Base-by-base conservation (phyloP, 2,888 invertebrate genomes). In the Cheilosia impressa region DNA sequence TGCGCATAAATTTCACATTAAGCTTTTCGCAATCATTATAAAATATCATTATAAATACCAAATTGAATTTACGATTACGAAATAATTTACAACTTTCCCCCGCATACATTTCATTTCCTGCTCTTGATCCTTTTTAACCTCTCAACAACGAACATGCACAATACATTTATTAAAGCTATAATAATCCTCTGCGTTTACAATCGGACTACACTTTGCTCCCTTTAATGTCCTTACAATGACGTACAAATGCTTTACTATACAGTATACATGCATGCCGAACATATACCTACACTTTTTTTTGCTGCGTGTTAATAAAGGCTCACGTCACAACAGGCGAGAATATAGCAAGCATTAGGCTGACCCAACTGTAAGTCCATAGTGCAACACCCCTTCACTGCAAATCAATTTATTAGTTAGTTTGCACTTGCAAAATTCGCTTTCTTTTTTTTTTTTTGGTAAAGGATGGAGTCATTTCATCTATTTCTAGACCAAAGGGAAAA, bases 321-420 rank as follows among this genome's bases (percentile, higher is more conserved):
- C 17, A 57, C 34, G 31, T 69, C 55, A 57, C 27, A 7, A 27
- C 27, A 27, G 27, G 58, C 24, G 24, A 4, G 24, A 24, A 4
- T 24, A 24, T 24, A 24, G 24, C 38, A 15, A 50, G 50, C 34
- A 47, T 55, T 34, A 34, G 47, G 10, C 24, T 24, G 19, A 15
- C 13, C 34, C 57, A 57, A n/a, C 71, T 27, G 19, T 27, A 53
- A 68, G 47, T 45, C 45, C 9, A 6, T 47, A 4, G 50, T 24
- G 22, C n/a, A 24, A 38, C 38, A 38, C 13, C 62, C 53, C 52
- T 9, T 63, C 24, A 50, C 53, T 45, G 76, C 77, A 77, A 77
- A 77, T 69, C 77, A 77, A 77, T 77, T 77, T 77, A 77, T 77
- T 77, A 76, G 77, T 69, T 68, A 76, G 69, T 77, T 68, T 77